Percentiles rank a stretch among this genome's conserved stretches.
Evolutionary conservation across 2,113 vertebrate species (phyloP).

Genomic region (Bucco capensis): DNA sequence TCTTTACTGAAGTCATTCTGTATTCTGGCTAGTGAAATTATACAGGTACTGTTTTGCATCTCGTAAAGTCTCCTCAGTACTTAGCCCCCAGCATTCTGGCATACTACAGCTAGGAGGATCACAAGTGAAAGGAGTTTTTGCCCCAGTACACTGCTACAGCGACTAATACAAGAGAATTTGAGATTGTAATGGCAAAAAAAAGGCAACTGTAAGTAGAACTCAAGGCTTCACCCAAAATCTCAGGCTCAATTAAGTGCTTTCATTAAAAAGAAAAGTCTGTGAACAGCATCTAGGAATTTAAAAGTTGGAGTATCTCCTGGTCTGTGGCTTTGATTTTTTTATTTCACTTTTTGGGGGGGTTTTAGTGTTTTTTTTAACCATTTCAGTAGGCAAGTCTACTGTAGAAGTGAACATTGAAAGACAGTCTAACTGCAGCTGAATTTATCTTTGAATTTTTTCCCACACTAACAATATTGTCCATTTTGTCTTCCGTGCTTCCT

Average conservation of each 20-base stretch:
- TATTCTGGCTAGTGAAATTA: background rate
- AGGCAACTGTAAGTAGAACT: background rate
- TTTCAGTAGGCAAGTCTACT: background rate
- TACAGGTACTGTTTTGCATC: background rate
- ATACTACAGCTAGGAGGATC: background rate
- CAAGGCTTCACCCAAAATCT: background rate
- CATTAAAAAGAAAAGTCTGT: background rate
- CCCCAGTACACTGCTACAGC: background rate
- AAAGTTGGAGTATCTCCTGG: background rate
- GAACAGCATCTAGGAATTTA: background rate
- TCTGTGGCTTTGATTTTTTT: background rate
- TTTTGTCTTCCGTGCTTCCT: background rate
- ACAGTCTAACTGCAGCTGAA: background rate
- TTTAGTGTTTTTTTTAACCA: background rate
- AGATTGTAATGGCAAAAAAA: background rate
- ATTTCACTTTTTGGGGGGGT: background rate
- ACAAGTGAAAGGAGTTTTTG: background rate
- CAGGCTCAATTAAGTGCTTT: background rate
- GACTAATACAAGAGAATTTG: background rate
- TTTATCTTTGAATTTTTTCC: background rate
- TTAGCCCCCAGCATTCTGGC: background rate
- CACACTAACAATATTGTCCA: background rate
- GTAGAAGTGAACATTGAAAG: background rate
- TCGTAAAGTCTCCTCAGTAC: background rate
- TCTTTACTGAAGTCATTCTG: background rate